Evolutionary conservation across 53 echinoderm and acorn worm species (phyloP).

Genomic region (Astropecten irregularis): DNA sequence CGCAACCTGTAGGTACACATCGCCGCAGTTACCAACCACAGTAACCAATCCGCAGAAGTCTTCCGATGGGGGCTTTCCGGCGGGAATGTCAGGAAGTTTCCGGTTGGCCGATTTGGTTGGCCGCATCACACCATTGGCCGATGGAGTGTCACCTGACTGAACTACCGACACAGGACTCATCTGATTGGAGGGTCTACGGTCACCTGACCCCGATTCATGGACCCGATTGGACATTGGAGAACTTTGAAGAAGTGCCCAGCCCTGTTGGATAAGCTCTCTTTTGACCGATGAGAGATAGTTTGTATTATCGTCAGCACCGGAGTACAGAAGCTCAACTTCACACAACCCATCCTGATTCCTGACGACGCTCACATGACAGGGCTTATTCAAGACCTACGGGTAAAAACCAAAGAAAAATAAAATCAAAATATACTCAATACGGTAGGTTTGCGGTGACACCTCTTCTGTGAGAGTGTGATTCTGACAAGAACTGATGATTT

Average conservation of each 20-base stretch:
- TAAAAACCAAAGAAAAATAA: neutral
- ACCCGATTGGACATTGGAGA: neutral
- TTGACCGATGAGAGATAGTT: neutral
- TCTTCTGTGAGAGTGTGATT: too few species aligned
- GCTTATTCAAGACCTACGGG: constrained; percentile 1
- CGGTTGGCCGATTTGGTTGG: neutral
- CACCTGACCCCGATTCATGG: neutral
- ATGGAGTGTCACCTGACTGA: neutral
- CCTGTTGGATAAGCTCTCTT: neutral
- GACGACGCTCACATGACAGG: neutral
- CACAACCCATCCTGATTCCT: neutral
- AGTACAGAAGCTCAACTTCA: constrained; percentile 6
- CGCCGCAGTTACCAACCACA: constrained; percentile 1
- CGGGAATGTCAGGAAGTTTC: neutral
- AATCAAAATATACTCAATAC: neutral
- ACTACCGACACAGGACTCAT: neutral
- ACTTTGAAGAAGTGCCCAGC: neutral
- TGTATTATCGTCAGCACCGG: neutral
- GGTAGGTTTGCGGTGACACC: too few species aligned
- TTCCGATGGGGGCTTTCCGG: neutral
- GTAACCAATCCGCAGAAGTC: constrained; percentile 37
- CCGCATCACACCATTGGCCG: neutral
- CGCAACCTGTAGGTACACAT: constrained; percentile 38
- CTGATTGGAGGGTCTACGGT: neutral
- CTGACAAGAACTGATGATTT: too few species aligned